Conservation (phyloP, 2,888 invertebrate species). For the Cheilosia variabilis region DNA sequence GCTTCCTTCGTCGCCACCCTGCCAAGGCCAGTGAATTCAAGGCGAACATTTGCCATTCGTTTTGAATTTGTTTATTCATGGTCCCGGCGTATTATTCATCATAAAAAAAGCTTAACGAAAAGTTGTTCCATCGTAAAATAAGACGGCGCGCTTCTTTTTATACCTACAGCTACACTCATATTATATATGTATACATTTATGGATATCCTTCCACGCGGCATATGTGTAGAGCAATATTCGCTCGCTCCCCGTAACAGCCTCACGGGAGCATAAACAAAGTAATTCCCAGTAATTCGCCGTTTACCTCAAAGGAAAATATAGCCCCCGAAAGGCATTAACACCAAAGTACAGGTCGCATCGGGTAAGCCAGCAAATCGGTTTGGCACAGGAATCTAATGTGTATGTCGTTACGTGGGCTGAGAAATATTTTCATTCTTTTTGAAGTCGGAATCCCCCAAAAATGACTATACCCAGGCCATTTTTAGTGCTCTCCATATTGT, state of each 20-base stretch:
- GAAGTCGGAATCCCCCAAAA: constrained; percentile 41
- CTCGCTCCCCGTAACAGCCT: not conserved
- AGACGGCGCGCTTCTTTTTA: constrained; percentile 38
- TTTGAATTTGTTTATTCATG: constrained; percentile 37
- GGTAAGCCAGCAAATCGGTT: constrained; percentile 71
- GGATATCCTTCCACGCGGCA: not conserved
- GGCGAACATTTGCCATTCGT: constrained; percentile 33
- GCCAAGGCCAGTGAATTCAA: constrained; percentile 2
- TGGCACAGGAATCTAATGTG: constrained; percentile 44
- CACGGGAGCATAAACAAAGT: constrained; percentile 16
- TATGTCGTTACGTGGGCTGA: constrained; percentile 42
- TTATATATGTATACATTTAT: no score
- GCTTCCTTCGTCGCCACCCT: constrained; percentile 10
- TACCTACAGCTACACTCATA: not conserved
- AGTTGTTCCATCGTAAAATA: constrained; percentile 69
- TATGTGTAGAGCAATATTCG: constrained; percentile 7
- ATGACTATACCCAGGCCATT: no score
- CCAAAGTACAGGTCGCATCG: constrained; percentile 29
- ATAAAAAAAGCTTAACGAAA: constrained; percentile 51
- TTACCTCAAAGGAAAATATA: constrained; percentile 55
- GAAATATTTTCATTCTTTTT: constrained; percentile 46
- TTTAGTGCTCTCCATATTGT: no score
- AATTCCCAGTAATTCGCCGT: constrained; percentile 44
- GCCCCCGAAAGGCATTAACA: constrained; percentile 52
- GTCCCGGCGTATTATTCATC: constrained; percentile 33